phyloP scores from a whole-genome alignment of 2,888 invertebrate genomes.

The Xylophagus ater region DNA sequence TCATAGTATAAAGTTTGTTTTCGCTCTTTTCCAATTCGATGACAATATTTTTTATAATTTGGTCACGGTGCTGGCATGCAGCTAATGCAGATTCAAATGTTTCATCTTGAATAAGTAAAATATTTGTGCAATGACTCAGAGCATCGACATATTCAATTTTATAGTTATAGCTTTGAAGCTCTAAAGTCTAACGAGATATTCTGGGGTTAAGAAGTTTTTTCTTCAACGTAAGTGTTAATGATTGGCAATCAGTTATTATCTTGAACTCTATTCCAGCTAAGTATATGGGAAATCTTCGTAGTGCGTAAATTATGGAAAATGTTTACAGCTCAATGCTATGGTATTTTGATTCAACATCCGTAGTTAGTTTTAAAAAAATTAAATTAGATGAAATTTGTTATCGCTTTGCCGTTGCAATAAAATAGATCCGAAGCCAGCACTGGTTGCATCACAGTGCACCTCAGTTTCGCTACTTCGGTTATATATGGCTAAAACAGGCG shows the following conservation, averaged over 20 bases:
- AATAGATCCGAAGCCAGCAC: too few species aligned
- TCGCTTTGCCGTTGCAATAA: too few species aligned
- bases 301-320: conserved; percentile 20
- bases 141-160: conserved; percentile 25
- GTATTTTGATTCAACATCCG: conserved; percentile 19
- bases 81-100: conserved; percentile 3
- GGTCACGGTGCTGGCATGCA: too few species aligned
- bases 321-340: conserved; percentile 25
- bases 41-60: too few species aligned
- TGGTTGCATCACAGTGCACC: too few species aligned
- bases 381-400: too few species aligned
- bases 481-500: too few species aligned
- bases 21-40: conserved; percentile 4
- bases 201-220: too few species aligned
- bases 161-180: conserved; percentile 17
- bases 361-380: conserved; percentile 21
- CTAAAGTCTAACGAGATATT: conserved; percentile 14
- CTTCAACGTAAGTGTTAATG: conserved; percentile 16
- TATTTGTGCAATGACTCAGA: conserved; percentile 23
- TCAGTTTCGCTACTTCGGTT: too few species aligned
- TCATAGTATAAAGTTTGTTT: conserved; percentile 1
- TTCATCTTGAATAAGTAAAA: conserved; percentile 5
- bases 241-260: conserved; percentile 21
- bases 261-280: conserved; percentile 19
- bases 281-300: conserved; percentile 21